Base-by-base conservation (phyloP, 1,140 invertebrate genomes). In the Platyura marginata region DNA sequence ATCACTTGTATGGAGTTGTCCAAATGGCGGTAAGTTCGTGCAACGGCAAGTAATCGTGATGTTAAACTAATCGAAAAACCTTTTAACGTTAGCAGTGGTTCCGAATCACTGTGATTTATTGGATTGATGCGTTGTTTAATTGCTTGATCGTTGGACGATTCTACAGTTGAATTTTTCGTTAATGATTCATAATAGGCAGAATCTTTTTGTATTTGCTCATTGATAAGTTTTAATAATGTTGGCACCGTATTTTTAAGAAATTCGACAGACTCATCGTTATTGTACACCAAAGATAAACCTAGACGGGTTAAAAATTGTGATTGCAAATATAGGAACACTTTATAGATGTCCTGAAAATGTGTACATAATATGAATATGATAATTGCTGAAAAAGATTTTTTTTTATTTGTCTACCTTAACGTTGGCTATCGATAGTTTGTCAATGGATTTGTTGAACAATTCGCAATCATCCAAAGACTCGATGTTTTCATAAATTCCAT, bases 301-400 rank as follows among this genome's bases (percentile, higher is more conserved):
- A 61, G 41, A 3, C 58, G 55, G 3, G 59, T 32, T 22, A 61
- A 44, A 42, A 55, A 60, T 32, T 61, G 58, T 11, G 58, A 61
- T 45, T 61, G 58, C 33, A 60, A 54, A 40, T 61, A 61, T 15
- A 58, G 55, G 35, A 60, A 61, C 19, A 61, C 59, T 44, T 61
- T 61, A 46, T 60, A 59, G 35, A 61, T 61, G 32, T 61, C 56
- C 58, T 61, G 39, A 6, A 23, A 41, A 16, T 29, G 22, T 39
- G 29, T 16, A 29, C 8, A 6, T 21, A 42, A 42, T 42, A 34
- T 34, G 32, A 10, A n/a, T 29, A 21, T 23, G 29, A 41, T 3
- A 4, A 34, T 6, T 34, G 32, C 3, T 8, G 25, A 6, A 4
- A 34, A 3, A 3, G 32, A n/a, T 4, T 34, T 34, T 6, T 4